A percentile compares a stretch with the other conserved stretches of the same genome.
phyloP scores from a whole-genome alignment of 2,113 vertebrate species.

The Oncorhynchus mykiss region DNA sequence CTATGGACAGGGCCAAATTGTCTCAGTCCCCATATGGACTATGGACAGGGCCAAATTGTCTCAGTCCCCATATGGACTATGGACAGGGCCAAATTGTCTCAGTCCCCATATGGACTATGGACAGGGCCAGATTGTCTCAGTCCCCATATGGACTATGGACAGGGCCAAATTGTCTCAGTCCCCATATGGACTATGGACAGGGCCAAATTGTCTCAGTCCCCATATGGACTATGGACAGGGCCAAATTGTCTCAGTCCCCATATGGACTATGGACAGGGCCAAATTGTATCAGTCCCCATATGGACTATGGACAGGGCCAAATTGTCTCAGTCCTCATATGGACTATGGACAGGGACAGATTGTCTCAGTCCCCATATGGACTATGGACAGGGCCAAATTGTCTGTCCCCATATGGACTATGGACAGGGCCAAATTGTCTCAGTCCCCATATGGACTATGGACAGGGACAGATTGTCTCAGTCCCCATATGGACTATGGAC shows the following conservation, averaged over 20 bases:
- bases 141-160: background rate
- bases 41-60: too few relatives aligned
- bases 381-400: slow-evolving; percentile 10
- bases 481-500: too few relatives aligned
- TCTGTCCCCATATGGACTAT: background rate
- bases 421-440: too few relatives aligned
- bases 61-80: background rate
- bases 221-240: too few relatives aligned
- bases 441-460: too few relatives aligned
- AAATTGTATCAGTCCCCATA: background rate
- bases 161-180: slow-evolving; percentile 12
- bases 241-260: background rate
- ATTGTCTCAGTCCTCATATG: background rate
- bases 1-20: background rate
- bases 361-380: background rate
- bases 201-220: background rate
- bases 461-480: too few relatives aligned
- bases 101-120: too few relatives aligned
- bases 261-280: background rate
- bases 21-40: background rate
- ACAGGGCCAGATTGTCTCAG: background rate
- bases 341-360: too few relatives aligned
- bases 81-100: slow-evolving; percentile 16
- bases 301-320: background rate
- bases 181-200: background rate